Percentiles rank a stretch among this genome's conserved stretches.
Evolutionary conservation across 2,113 vertebrate genomes (phyloP).

Genomic region (Andinoacara biseriatus): DNA sequence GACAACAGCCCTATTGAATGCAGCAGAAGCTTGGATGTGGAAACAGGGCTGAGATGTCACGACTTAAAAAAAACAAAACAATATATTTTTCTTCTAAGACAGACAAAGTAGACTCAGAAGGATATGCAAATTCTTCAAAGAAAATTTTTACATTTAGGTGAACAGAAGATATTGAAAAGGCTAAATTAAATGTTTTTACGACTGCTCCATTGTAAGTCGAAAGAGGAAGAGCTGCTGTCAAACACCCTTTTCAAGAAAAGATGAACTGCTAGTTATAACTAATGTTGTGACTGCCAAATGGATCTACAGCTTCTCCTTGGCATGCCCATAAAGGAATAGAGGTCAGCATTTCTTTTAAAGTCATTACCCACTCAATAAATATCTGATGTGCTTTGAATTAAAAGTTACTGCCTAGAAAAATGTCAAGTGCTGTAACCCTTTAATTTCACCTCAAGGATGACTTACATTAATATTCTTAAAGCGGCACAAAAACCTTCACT

Average conservation of each 20-base stretch:
- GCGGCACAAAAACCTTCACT: background rate
- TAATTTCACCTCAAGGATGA: constrained; percentile 18
- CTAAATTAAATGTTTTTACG: background rate
- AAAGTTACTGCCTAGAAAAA: constrained; percentile 12
- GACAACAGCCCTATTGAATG: background rate
- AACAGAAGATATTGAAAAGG: background rate
- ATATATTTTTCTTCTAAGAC: background rate
- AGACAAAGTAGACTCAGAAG: too few relatives aligned
- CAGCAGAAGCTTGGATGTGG: background rate
- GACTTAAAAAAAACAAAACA: background rate
- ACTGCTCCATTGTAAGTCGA: background rate
- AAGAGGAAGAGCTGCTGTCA: background rate
- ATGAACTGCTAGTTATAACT: background rate
- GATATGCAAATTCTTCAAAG: too few relatives aligned
- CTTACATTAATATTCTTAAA: constrained; percentile 9
- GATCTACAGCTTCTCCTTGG: background rate
- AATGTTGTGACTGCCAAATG: constrained; percentile 1
- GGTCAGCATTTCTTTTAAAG: constrained; percentile 12
- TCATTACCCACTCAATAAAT: constrained; percentile 7
- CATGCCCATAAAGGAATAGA: constrained; percentile 10
- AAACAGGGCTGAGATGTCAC: background rate
- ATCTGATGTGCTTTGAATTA: background rate
- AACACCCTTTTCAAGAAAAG: background rate
- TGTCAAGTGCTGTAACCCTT: constrained; percentile 20
- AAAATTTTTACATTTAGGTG: background rate